Percentiles rank a stretch among this genome's conserved stretches.
Conservation (phyloP, 2,888 invertebrate species). For the Drosophila yooni region DNA sequence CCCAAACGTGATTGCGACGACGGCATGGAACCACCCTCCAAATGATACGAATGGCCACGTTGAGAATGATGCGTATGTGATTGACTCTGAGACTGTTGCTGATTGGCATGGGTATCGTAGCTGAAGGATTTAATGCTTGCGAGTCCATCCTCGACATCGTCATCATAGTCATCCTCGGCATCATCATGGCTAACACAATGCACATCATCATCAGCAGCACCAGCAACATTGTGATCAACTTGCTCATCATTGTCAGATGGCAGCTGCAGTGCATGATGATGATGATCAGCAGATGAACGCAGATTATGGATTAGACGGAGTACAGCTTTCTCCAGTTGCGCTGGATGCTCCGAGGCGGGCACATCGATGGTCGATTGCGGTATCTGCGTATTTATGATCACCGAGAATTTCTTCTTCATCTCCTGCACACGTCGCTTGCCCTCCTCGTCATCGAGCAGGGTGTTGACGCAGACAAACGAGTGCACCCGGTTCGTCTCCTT, state of each 20-base stretch:
- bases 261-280: slow-evolving; percentile 35
- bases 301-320: slow-evolving; percentile 88
- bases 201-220: slow-evolving; percentile 24
- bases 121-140: slow-evolving; percentile 28
- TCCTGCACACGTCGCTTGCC: slow-evolving; percentile 90
- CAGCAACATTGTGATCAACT: slow-evolving; percentile 28
- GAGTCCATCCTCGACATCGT: slow-evolving; percentile 38
- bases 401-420: slow-evolving; percentile 92
- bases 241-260: slow-evolving; percentile 22
- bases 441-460: slow-evolving; percentile 90
- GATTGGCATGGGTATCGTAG: slow-evolving; percentile 27
- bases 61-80: slow-evolving; percentile 27
- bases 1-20: slow-evolving; percentile 50
- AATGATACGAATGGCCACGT: neutral
- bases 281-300: slow-evolving; percentile 70
- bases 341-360: slow-evolving; percentile 89
- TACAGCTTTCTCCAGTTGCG: slow-evolving; percentile 89
- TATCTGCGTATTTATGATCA: slow-evolving; percentile 87
- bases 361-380: slow-evolving; percentile 81
- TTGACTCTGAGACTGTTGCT: slow-evolving; percentile 29
- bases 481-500: slow-evolving; percentile 90
- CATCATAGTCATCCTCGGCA: slow-evolving; percentile 12
- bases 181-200: slow-evolving; percentile 1
- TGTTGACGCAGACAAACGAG: slow-evolving; percentile 95
- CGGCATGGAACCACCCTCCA: slow-evolving; percentile 36